A percentile compares a stretch with the other conserved stretches of the same genome.
Evolutionary conservation across 2,113 vertebrate genomes (phyloP).

Genomic region (Anoplopoma fimbria): DNA sequence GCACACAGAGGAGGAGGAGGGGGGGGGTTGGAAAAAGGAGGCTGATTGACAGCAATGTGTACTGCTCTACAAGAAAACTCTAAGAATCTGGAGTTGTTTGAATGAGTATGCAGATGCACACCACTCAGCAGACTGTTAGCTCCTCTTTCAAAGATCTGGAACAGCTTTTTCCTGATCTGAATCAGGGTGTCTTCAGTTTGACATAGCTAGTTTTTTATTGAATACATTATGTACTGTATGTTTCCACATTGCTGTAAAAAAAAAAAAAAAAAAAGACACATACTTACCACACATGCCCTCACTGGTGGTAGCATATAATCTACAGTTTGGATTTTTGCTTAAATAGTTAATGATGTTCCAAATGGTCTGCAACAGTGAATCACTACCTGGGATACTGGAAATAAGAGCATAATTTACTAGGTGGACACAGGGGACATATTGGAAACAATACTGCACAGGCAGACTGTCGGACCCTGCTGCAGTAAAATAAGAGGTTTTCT

Average conservation of each 20-base stretch:
- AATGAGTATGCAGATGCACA: conserved; percentile 66
- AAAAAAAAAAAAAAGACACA: not conserved
- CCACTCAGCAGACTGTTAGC: conserved; percentile 49
- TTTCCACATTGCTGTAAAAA: conserved; percentile 3
- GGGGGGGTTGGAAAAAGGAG: conserved; percentile 23
- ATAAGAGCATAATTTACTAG: not conserved
- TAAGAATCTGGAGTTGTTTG: conserved; percentile 48
- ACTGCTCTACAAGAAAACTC: conserved; percentile 46
- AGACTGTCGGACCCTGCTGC: too few relatives aligned
- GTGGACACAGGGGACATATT: not conserved
- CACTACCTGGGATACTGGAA: not conserved
- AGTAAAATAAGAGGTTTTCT: not conserved
- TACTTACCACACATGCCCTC: not conserved
- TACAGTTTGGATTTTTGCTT: not conserved
- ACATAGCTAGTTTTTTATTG: conserved; percentile 32
- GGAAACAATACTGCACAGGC: not conserved
- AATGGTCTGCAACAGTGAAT: not conserved
- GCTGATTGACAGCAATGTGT: conserved; percentile 72
- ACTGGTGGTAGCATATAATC: not conserved
- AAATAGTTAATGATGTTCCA: not conserved
- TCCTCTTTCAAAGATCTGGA: conserved; percentile 41
- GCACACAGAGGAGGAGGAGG: conserved; percentile 44
- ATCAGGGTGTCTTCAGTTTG: conserved; percentile 12
- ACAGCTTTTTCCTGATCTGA: conserved; percentile 44
- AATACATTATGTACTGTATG: conserved; percentile 3